These are phyloP conservation scores for Lasioglossum baleicum DNA, from an alignment of 1,140 invertebrate genomes.

Conservation along the genomic window DNA sequence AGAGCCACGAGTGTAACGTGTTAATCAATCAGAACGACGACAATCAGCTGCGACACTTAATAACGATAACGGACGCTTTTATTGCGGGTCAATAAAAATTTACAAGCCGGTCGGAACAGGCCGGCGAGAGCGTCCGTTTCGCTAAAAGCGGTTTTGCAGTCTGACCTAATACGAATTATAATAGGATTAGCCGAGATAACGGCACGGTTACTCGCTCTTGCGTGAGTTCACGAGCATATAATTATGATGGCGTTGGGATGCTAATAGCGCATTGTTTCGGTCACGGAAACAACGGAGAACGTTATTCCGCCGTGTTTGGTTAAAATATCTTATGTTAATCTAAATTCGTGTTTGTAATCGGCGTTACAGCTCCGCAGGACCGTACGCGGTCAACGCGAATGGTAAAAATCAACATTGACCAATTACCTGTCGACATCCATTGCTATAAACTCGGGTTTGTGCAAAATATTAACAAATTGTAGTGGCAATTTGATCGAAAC, in stretches of 20 bases:
- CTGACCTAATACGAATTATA: slow-evolving; percentile 37
- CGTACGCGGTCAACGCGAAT: neutral
- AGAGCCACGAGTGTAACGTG: neutral
- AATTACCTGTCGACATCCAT: too few relatives aligned
- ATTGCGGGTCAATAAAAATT: slow-evolving; percentile 13
- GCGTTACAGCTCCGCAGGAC: neutral
- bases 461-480: too few relatives aligned
- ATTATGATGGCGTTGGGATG: slow-evolving; percentile 44
- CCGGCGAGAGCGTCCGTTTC: too few relatives aligned
- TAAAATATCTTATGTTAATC: slow-evolving; percentile 29
- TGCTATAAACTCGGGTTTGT: too few relatives aligned
- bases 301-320: slow-evolving; percentile 19
- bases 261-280: slow-evolving; percentile 41
- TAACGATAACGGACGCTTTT: neutral
- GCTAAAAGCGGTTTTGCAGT: neutral
- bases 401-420: too few relatives aligned
- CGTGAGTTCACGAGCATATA: slow-evolving; percentile 42
- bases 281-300: slow-evolving; percentile 29
- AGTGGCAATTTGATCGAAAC: too few relatives aligned
- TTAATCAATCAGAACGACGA: slow-evolving; percentile 12
- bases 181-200: slow-evolving; percentile 38
- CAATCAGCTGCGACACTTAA: slow-evolving; percentile 1
- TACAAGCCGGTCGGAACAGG: neutral
- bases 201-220: slow-evolving; percentile 24
- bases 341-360: neutral